Evolutionary conservation across 35 echinoderm and acorn worm species (phyloP).

Genomic region (Hemicentrotus pulcherrimus): DNA sequence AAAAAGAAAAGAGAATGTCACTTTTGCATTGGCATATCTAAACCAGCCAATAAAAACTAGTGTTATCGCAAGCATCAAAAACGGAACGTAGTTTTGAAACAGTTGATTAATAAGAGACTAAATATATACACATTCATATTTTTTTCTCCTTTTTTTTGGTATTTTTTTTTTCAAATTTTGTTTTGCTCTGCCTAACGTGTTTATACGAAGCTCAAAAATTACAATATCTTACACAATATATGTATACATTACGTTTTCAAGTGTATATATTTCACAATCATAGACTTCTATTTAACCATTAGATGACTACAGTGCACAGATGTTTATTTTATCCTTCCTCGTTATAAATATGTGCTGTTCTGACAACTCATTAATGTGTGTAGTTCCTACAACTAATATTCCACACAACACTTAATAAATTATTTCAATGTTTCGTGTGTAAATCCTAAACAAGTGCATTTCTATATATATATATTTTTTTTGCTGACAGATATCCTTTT

Average conservation of each 20-base stretch:
- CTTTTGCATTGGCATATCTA: slow-evolving; percentile 7
- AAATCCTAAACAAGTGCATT: slow-evolving; percentile 22
- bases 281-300: slow-evolving; percentile 30
- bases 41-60: slow-evolving; percentile 20
- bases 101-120: slow-evolving; percentile 40
- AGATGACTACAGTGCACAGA: slow-evolving; percentile 16
- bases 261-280: slow-evolving; percentile 42
- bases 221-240: slow-evolving; percentile 49
- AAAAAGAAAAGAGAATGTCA: background rate
- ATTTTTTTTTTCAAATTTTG: slow-evolving; percentile 38
- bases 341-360: slow-evolving; percentile 36
- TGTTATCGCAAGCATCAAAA: background rate
- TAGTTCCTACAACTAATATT: slow-evolving; percentile 7
- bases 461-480: background rate
- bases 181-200: slow-evolving; percentile 26
- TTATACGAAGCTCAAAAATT: slow-evolving; percentile 46
- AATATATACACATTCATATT: slow-evolving; percentile 45
- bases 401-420: slow-evolving; percentile 27
- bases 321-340: background rate
- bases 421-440: background rate
- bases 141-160: slow-evolving; percentile 32
- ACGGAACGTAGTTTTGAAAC: background rate
- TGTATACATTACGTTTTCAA: slow-evolving; percentile 34
- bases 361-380: background rate
- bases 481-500: background rate